Base-by-base conservation (phyloP, 2,888 invertebrate genomes). In the Callyntrura guangdongensis region DNA sequence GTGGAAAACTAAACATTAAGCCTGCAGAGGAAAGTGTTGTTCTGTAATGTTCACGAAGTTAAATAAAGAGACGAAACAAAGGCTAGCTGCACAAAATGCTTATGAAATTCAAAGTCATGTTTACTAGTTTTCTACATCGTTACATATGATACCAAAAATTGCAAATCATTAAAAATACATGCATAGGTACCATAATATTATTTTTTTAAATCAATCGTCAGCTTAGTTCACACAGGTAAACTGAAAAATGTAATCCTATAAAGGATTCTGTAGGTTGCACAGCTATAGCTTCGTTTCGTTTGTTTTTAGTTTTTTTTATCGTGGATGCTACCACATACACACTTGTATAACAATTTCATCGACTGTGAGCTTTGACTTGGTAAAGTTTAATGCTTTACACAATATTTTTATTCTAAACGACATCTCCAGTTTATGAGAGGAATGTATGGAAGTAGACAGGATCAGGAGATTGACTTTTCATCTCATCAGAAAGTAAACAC, bases 51-150 rank as follows among this genome's bases (percentile, higher is more conserved):
- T 74, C 69, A 36, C 2, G 8, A 25, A 27, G 1, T 4, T 67
- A 27, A 67, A 47, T 20, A 8, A 22, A 64, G 20, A 72, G 1
- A 53, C 14, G 5, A 9, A 53, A 53, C 53, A 45, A 69, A 45
- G 69, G 25, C 6, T 9, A 69, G 36, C n/a, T 36, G 36, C 9
- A 72, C 6, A n/a, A 1, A 59, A 79, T 20, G n/a, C 20, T 83
- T 1, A 49, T 67, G 83, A 49, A 77, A 89, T 89, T 89, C 89
- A 89, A 89, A 84, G 89, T 89, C 89, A 89, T 84, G 89, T 84
- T 89, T 82, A 27, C 9, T n/a, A 22, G 25, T 67, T 3, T 5
- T 67, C 25, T n/a, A 69, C 14, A 67, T 6, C 4, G 67, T 12
- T 27, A 3, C 2, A 27, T 27, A n/a, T 27, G 64, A 64, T 2